Conservation (phyloP, 2,113 vertebrate species). For the Ctenomys sociabilis region DNA sequence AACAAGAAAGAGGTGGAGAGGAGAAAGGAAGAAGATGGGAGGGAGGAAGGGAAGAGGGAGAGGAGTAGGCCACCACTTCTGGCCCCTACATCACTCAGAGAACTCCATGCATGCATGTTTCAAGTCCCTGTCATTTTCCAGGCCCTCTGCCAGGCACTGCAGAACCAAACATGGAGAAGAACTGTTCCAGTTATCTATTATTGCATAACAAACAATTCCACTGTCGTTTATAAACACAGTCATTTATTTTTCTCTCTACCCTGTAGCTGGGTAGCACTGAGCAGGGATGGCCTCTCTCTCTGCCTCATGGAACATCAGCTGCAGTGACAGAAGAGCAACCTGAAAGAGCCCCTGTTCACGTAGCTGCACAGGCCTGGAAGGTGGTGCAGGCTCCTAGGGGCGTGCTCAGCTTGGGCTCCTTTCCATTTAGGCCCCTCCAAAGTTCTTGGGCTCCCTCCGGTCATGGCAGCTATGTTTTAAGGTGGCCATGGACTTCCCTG, state of each 20-base stretch:
- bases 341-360: background rate
- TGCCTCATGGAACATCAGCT: background rate
- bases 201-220: background rate
- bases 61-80: background rate
- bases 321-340: background rate
- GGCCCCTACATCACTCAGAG: background rate
- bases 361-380: background rate
- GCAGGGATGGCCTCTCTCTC: background rate
- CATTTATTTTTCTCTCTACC: slow-evolving; percentile 30
- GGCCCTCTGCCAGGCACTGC: background rate
- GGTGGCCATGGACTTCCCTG: background rate
- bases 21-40: too few species aligned
- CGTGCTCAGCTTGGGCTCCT: background rate
- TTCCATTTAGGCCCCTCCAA: background rate
- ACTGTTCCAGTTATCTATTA: background rate
- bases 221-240: background rate
- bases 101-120: too few species aligned
- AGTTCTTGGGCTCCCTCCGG: background rate
- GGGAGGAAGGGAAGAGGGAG: too few species aligned
- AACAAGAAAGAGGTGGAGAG: background rate
- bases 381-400: background rate
- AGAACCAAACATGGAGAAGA: slow-evolving; percentile 2
- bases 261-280: background rate
- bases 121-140: background rate
- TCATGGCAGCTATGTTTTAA: background rate